These are phyloP conservation scores for Siniperca obscura DNA, from an alignment of 2,797 vertebrate genomes.

Conservation along the genomic window DNA sequence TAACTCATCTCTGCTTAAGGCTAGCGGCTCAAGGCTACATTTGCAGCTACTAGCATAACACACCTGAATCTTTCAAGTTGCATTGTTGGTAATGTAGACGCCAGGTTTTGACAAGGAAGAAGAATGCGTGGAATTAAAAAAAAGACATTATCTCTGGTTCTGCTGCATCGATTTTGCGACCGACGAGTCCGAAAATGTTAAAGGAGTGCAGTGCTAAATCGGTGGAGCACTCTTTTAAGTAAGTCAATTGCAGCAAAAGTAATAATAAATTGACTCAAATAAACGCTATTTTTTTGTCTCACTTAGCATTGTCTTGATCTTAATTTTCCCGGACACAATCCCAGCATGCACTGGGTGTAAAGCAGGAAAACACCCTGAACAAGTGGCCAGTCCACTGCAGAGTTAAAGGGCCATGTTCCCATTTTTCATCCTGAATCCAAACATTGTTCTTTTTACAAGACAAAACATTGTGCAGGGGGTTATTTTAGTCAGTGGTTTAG, in stretches of 20 bases:
- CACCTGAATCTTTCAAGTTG: neutral
- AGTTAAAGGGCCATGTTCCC: neutral
- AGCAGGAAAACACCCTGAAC: neutral
- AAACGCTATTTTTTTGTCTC: neutral
- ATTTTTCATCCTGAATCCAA: neutral
- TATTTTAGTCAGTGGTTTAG: neutral
- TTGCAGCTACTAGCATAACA: too few relatives aligned
- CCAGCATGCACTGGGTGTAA: neutral
- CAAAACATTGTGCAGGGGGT: neutral
- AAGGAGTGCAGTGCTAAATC: too few relatives aligned
- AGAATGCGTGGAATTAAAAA: neutral
- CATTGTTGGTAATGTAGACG: slow-evolving; percentile 13
- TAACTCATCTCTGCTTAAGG: neutral
- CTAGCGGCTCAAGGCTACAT: neutral
- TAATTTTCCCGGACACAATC: neutral
- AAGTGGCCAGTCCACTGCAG: neutral
- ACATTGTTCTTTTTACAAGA: neutral
- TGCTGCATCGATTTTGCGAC: neutral
- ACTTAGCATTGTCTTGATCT: neutral
- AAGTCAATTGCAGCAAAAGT: neutral
- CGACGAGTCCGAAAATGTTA: neutral
- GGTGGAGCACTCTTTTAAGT: neutral
- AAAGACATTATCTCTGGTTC: neutral
- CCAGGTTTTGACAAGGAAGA: neutral
- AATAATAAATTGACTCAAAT: neutral